Conservation (phyloP, 1,140 invertebrate species). For the Micrasema longulum region DNA sequence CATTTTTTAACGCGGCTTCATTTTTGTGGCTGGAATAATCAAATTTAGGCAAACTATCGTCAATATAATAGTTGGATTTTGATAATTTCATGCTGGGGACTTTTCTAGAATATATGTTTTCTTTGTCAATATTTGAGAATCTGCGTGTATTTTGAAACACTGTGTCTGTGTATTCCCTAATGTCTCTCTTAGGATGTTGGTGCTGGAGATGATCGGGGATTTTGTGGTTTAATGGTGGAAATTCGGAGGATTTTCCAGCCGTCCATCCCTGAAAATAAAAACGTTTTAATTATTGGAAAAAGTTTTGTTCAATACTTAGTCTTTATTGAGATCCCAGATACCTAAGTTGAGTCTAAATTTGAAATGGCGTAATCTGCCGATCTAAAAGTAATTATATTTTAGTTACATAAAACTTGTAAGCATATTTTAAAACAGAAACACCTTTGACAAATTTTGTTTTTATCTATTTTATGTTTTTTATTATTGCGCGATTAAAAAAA, state of each 20-base stretch:
- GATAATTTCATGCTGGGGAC: neutral
- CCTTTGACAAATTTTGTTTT: too few relatives aligned
- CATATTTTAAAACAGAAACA: too few relatives aligned
- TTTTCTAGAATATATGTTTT: constrained; percentile 28
- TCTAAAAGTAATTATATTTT: too few relatives aligned
- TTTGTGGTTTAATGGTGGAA: constrained; percentile 33
- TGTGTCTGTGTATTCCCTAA: constrained; percentile 2
- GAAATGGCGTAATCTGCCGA: too few relatives aligned
- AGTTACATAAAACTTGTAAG: too few relatives aligned
- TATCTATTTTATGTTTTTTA: too few relatives aligned
- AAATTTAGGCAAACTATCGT: constrained; percentile 1
- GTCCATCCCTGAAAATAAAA: constrained; percentile 55
- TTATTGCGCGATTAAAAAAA: too few relatives aligned
- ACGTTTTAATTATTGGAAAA: neutral
- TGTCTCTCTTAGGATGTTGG: constrained; percentile 1
- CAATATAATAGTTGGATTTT: neutral
- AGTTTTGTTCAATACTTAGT: too few relatives aligned
- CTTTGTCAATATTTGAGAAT: constrained; percentile 17
- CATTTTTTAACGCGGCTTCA: neutral
- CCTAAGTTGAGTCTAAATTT: too few relatives aligned
- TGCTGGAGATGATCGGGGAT: neutral
- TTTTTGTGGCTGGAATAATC: constrained; percentile 1
- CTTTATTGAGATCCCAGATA: too few relatives aligned
- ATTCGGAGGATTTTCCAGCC: constrained; percentile 43
- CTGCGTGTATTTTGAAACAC: constrained; percentile 24